Conservation (phyloP, 2,113 vertebrate species). For the Rhombomys opimus region DNA sequence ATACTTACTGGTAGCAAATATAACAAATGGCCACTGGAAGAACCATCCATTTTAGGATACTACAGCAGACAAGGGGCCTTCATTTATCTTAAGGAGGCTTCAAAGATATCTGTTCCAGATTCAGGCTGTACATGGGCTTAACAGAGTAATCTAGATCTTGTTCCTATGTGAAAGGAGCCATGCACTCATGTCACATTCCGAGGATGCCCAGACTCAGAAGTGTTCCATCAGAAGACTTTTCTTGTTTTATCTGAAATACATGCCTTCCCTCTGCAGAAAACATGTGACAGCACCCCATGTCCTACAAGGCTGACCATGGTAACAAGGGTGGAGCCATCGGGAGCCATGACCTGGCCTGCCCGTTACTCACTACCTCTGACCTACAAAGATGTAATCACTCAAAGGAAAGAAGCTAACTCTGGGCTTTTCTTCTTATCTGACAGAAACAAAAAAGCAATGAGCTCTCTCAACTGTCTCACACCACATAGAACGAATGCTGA, state of each 20-base stretch:
- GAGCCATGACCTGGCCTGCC: neutral
- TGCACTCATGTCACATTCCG: conserved; percentile 13
- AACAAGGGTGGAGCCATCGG: neutral
- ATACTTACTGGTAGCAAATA: conserved; percentile 70
- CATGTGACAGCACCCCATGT: neutral
- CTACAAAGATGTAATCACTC: conserved; percentile 3
- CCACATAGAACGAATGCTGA: neutral
- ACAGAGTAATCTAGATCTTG: neutral
- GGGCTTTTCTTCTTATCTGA: neutral
- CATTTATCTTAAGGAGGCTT: conserved; percentile 64
- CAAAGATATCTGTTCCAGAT: conserved; percentile 38
- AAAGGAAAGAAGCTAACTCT: neutral
- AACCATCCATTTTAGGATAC: conserved; percentile 52
- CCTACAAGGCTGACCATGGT: neutral
- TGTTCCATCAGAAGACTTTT: neutral
- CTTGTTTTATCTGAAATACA: conserved; percentile 35
- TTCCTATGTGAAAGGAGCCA: conserved; percentile 36
- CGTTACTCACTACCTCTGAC: neutral
- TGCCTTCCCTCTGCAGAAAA: neutral
- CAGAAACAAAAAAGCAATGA: conserved; percentile 19
- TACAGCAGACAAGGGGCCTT: neutral
- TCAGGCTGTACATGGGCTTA: conserved; percentile 32
- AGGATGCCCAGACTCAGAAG: conserved; percentile 17
- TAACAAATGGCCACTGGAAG: conserved; percentile 59
- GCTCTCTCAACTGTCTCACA: neutral